These are phyloP conservation scores for Heliconius nattereri DNA, from an alignment of 1,140 invertebrate genomes.

Conservation along the genomic window DNA sequence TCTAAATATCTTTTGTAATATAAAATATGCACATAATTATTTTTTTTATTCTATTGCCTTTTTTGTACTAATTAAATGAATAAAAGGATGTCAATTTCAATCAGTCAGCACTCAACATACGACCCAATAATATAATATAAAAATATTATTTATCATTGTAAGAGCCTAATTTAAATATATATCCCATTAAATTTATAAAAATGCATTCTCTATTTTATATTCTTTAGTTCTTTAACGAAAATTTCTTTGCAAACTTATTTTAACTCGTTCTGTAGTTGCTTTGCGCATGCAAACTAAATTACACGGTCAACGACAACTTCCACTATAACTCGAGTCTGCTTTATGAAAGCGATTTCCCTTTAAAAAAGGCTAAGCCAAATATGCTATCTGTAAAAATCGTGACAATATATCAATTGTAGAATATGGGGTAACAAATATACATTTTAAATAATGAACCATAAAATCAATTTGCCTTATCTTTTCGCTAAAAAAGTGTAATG, in stretches of 20 bases:
- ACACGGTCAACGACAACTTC: constrained; percentile 13
- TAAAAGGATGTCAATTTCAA: no score
- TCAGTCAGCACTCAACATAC: no score
- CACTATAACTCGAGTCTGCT: constrained; percentile 8
- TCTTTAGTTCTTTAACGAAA: constrained; percentile 4
- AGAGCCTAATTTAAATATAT: not conserved
- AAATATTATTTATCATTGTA: not conserved
- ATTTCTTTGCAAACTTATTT: constrained; percentile 12
- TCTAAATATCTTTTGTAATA: no score
- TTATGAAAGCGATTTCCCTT: constrained; percentile 1
- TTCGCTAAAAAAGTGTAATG: not conserved
- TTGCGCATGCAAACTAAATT: constrained; percentile 10
- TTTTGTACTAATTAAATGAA: no score
- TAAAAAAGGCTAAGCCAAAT: not conserved
- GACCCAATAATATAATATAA: not conserved
- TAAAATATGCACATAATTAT: no score
- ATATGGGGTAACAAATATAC: not conserved
- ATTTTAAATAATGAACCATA: not conserved
- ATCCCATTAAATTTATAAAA: not conserved
- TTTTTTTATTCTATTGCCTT: no score
- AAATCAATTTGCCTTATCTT: no score
- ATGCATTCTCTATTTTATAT: not conserved
- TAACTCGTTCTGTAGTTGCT: constrained; percentile 12
- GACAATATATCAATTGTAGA: not conserved
- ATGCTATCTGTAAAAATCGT: not conserved